These are phyloP conservation scores for Oceanodroma leucorhoa DNA, from an alignment of 2,797 vertebrate genomes.

Conservation along the genomic window DNA sequence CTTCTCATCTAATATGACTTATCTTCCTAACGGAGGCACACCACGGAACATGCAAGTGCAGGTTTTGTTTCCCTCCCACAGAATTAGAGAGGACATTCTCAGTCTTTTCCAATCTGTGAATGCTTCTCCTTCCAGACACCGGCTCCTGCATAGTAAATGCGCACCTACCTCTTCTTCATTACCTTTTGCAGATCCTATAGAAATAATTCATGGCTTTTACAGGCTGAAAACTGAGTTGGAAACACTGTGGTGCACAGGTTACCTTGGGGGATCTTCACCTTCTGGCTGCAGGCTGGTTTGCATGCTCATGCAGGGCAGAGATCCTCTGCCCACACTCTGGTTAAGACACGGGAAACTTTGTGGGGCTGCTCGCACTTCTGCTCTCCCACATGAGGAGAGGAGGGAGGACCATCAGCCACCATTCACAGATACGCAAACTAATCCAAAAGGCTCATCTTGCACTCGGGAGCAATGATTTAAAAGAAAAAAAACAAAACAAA, in stretches of 20 bases:
- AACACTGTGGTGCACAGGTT: neutral
- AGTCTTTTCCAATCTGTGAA: neutral
- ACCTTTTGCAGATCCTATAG: neutral
- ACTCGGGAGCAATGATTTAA: neutral
- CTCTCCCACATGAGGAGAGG: neutral
- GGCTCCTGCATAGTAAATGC: neutral
- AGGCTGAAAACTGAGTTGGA: neutral
- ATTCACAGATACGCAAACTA: neutral
- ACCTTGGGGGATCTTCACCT: neutral
- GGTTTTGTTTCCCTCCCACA: neutral
- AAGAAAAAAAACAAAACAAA: neutral
- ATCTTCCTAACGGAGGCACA: neutral
- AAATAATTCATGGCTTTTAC: neutral
- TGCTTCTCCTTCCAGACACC: fast-evolving
- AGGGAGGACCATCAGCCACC: neutral
- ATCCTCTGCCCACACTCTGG: neutral
- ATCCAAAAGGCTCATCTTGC: neutral
- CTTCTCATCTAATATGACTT: neutral
- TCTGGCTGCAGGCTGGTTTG: neutral
- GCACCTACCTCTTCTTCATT: neutral
- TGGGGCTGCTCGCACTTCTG: neutral
- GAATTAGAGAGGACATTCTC: neutral
- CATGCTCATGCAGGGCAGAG: neutral
- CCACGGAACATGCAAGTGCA: neutral
- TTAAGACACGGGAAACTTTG: neutral